A percentile compares a stretch with the other conserved stretches of the same genome.
phyloP scores from a whole-genome alignment of 2,888 invertebrate species.

The Halocaridina rubra region DNA sequence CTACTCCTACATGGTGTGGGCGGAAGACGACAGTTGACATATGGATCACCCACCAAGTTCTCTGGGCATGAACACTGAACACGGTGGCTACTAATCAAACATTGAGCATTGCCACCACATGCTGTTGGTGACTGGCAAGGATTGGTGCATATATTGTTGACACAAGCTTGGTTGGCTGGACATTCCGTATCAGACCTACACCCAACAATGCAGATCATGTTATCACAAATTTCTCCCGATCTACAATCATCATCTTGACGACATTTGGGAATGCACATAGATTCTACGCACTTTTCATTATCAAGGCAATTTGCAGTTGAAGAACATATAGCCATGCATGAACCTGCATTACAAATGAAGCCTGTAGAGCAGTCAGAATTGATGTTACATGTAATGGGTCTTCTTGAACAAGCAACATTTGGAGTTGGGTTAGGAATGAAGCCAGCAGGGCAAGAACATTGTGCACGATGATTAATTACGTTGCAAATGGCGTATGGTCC shows the following conservation, averaged over 20 bases:
- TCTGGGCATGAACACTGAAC: slow-evolving; percentile 82
- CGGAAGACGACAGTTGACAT: slow-evolving; percentile 66
- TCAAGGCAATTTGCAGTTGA: slow-evolving; percentile 81
- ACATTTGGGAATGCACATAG: slow-evolving; percentile 86
- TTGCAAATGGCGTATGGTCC: slow-evolving; percentile 65
- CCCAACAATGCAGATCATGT: slow-evolving; percentile 81
- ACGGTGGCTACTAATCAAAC: slow-evolving; percentile 85
- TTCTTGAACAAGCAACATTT: slow-evolving; percentile 86
- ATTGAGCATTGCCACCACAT: slow-evolving; percentile 85
- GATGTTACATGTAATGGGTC: slow-evolving; percentile 81
- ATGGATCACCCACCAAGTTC: slow-evolving; percentile 65
- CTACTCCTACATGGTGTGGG: slow-evolving; percentile 74
- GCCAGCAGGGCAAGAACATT: slow-evolving; percentile 84
- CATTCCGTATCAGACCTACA: slow-evolving; percentile 86
- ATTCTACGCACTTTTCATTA: slow-evolving; percentile 81
- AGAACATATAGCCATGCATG: slow-evolving; percentile 83
- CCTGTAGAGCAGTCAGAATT: slow-evolving; percentile 82
- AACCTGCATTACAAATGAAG: slow-evolving; percentile 78
- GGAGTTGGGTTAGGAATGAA: slow-evolving; percentile 91
- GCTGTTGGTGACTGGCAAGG: slow-evolving; percentile 81
- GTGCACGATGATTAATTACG: slow-evolving; percentile 79
- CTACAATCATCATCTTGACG: slow-evolving; percentile 87
- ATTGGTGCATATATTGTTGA: slow-evolving; percentile 82
- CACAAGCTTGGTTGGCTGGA: slow-evolving; percentile 78
- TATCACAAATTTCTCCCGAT: slow-evolving; percentile 87